Evolutionary conservation across 2,797 vertebrate species (phyloP), one percentile per base, ranked within the genome.

Genomic region (Orientallactaga sibirica): DNA sequence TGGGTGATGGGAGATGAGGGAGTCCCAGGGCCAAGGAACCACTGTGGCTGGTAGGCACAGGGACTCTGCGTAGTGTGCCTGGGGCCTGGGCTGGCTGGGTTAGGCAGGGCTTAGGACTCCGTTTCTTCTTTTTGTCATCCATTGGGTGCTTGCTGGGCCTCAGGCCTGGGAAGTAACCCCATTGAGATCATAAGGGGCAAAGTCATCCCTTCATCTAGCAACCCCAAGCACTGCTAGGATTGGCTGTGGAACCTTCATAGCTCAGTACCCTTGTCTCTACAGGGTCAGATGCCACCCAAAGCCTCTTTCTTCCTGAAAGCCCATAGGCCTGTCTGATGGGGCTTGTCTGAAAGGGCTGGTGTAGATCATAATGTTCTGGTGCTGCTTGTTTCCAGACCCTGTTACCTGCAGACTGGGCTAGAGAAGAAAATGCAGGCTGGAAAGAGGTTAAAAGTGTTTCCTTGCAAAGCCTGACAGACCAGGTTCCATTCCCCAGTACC

Each of bases 91-190:
- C 98, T 0, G 99, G 98, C 96, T 99, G 99, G 0, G 98, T 98
- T 62, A 99, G 98, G 90, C 99, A 99, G 68, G 99, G 98, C 96
- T 99, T 99, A 19, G 99, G 99, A 93, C 99, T 99, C 85, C 99
- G 98, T 97, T 99, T 99, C 97, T 99, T 99, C 96, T 99, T 99
- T 93, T 99, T 99, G 96, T 99, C 99, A 91, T 99, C 99, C 99
- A 99, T 99, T 76, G 24, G 48, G 29, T 2, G n/a, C 12, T 61
- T 68, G 55, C 48, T 67, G 90, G 66, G 74, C 16, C 73, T 91
- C 77, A 58, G 80, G 64, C 79, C 90, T 94, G 70, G 58, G 37
- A 73, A 74, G 84, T 52, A 91, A 75, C 20, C 43, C 43, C 64
- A 33, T n/a, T 48, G 76, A 95, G 66, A 78, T 7, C 62, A 58